Conservation (phyloP, 2,888 invertebrate genomes). For the Acleris emargana region DNA sequence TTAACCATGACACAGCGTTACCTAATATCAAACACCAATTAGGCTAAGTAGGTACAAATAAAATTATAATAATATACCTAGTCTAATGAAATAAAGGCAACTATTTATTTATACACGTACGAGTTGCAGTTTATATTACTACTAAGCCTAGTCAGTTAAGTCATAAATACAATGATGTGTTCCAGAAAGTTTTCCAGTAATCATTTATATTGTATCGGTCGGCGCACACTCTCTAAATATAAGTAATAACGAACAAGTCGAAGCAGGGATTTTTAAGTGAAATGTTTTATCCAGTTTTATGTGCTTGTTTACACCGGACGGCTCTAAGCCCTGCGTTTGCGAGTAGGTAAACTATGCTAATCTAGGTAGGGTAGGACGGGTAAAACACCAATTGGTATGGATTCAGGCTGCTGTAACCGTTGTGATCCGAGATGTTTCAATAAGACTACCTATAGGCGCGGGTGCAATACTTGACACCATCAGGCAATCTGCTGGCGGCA, state of each 20-base stretch:
- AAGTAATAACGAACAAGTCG: slow-evolving; percentile 62
- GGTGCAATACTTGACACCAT: no score
- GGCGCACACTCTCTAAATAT: slow-evolving; percentile 54
- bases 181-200: slow-evolving; percentile 75
- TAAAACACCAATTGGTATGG: slow-evolving; percentile 20
- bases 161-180: slow-evolving; percentile 65
- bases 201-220: slow-evolving; percentile 53
- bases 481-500: background rate
- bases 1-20: slow-evolving; percentile 60
- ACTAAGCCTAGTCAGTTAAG: slow-evolving; percentile 43
- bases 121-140: slow-evolving; percentile 37
- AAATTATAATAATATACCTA: slow-evolving; percentile 48
- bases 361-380: slow-evolving; percentile 5
- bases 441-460: background rate
- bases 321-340: slow-evolving; percentile 16
- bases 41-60: slow-evolving; percentile 67
- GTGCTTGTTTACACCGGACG: slow-evolving; percentile 21
- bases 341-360: slow-evolving; percentile 2
- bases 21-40: slow-evolving; percentile 75
- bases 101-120: slow-evolving; percentile 33
- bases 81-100: slow-evolving; percentile 23
- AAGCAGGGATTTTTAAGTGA: slow-evolving; percentile 74
- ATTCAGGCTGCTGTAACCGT: slow-evolving; percentile 17
- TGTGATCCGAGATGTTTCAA: slow-evolving; percentile 2
- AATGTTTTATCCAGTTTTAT: slow-evolving; percentile 46